phyloP scores from a whole-genome alignment of 2,797 vertebrate species.

The Danio tinwini region DNA sequence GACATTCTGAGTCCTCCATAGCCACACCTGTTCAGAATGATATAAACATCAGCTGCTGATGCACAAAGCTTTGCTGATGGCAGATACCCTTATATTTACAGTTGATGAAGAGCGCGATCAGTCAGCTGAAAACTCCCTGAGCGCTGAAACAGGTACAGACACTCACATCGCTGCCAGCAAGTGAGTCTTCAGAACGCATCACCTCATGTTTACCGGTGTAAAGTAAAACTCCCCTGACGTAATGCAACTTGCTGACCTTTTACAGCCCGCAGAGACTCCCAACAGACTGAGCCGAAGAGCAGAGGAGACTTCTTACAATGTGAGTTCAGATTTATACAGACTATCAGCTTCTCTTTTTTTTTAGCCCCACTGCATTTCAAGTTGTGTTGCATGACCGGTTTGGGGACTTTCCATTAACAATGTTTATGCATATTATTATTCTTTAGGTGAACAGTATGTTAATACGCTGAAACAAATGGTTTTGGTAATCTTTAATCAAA shows the following conservation, averaged over 20 bases:
- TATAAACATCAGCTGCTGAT: background rate
- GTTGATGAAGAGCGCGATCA: slow-evolving; percentile 48
- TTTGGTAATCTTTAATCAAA: no score
- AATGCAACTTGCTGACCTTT: slow-evolving; percentile 21
- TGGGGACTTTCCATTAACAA: no score
- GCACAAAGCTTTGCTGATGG: background rate
- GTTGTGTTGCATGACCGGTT: no score
- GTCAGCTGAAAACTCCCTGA: slow-evolving; percentile 16
- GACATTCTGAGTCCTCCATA: background rate
- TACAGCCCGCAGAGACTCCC: slow-evolving; percentile 19
- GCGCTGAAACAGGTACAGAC: slow-evolving; percentile 50
- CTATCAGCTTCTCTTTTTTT: no score
- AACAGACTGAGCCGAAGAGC: slow-evolving; percentile 63
- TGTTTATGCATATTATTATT: no score
- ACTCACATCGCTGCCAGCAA: slow-evolving; percentile 37
- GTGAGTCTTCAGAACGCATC: slow-evolving; percentile 14
- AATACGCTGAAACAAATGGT: no score
- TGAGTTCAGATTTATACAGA: slow-evolving; percentile 59
- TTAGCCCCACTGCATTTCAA: no score
- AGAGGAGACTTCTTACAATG: slow-evolving; percentile 75
- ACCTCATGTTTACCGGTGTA: background rate
- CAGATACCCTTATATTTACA: slow-evolving; percentile 36
- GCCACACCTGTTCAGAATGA: no score
- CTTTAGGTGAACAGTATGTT: no score
- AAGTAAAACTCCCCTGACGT: background rate